Percentiles rank a stretch among this genome's conserved stretches.
Conservation (phyloP, 2,113 vertebrate species). For the Elephas maximus region DNA sequence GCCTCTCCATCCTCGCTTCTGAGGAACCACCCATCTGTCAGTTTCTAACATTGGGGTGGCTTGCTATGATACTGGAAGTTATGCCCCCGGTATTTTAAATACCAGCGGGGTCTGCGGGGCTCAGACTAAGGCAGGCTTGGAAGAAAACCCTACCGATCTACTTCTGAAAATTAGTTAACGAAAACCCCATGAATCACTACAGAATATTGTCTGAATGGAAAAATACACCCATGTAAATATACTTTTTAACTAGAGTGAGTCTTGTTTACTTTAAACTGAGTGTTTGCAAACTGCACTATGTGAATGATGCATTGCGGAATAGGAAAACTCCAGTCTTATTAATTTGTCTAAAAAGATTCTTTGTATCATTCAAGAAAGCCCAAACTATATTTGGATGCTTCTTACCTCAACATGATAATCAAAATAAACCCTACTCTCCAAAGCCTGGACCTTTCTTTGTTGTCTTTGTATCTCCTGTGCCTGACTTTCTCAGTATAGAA, state of each 20-base stretch:
- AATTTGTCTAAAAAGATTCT: not conserved
- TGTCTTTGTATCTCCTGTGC: not conserved
- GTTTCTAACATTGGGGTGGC: not conserved
- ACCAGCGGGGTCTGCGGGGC: not conserved
- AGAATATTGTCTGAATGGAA: not conserved
- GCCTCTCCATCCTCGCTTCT: not conserved
- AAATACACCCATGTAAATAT: not conserved
- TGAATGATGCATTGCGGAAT: not conserved
- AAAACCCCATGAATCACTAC: not conserved
- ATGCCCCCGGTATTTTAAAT: not conserved
- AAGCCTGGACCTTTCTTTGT: not conserved
- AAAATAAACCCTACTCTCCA: not conserved
- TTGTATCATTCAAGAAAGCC: not conserved
- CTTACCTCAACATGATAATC: not conserved
- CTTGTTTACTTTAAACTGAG: not conserved
- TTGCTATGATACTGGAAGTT: not conserved
- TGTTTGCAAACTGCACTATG: not conserved
- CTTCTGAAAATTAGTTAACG: not conserved
- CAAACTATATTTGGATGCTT: not conserved
- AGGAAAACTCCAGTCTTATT: not conserved
- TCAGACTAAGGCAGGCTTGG: not conserved
- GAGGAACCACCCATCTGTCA: not conserved
- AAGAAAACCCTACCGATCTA: not conserved
- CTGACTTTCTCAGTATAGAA: not conserved
- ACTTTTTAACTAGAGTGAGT: not conserved